Percentiles rank a stretch among this genome's conserved stretches.
phyloP scores from a whole-genome alignment of 2,888 invertebrate genomes.

The Lissocephala sabroskyi region DNA sequence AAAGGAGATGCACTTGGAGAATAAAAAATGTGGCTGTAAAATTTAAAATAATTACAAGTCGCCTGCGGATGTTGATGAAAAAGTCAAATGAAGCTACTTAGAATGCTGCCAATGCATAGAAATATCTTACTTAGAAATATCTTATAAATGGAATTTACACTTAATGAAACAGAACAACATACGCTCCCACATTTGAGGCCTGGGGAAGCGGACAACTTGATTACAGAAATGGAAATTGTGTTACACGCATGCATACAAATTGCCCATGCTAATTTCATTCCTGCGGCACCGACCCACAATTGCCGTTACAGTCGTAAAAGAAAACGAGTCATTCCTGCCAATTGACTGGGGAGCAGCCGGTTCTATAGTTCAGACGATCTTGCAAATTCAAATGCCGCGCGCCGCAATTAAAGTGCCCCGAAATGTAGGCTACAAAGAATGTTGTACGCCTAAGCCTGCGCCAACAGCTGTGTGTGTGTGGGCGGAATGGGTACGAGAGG shows the following conservation, averaged over 20 bases:
- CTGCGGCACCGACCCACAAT: constrained; percentile 25
- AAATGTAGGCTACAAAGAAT: constrained; percentile 52
- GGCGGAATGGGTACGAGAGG: no score
- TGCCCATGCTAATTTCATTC: constrained; percentile 59
- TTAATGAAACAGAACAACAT: constrained; percentile 20
- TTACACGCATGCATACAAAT: constrained; percentile 42
- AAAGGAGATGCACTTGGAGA: no score
- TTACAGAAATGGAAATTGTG: constrained; percentile 20
- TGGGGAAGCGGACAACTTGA: constrained; percentile 16
- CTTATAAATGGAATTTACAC: constrained; percentile 42
- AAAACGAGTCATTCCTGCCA: no score
- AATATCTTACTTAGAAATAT: constrained; percentile 32
- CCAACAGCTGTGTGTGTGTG: no score
- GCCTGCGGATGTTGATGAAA: no score
- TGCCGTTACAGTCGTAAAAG: constrained; percentile 38
- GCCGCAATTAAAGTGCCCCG: constrained; percentile 55
- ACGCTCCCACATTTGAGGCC: no score
- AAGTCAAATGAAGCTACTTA: no score
- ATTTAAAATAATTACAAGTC: no score
- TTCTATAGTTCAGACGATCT: background rate
- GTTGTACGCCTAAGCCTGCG: background rate
- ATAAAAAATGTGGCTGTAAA: constrained; percentile 9
- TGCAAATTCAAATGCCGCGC: constrained; percentile 57
- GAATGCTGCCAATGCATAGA: constrained; percentile 37
- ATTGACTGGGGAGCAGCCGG: no score